Evolutionary conservation across 2,113 vertebrate genomes (phyloP).

Genomic region (Peucedramus taeniatus): DNA sequence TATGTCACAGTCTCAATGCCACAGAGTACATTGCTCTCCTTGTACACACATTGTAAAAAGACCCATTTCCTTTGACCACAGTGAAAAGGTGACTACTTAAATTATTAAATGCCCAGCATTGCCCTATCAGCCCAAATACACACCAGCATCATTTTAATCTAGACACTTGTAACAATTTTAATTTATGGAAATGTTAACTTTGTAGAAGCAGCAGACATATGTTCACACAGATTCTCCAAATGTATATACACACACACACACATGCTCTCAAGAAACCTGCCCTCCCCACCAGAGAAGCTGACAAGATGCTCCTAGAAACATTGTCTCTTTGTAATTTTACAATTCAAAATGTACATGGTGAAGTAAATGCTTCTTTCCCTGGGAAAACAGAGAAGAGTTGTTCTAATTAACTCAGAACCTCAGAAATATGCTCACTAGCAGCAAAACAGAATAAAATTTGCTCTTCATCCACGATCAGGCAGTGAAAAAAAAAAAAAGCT

Average conservation of each 20-base stretch:
- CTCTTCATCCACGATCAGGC: background rate
- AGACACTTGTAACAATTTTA: fast-evolving
- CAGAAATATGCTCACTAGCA: background rate
- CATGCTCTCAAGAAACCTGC: background rate
- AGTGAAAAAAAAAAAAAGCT: conserved; percentile 8
- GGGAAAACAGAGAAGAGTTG: background rate
- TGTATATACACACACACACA: fast-evolving
- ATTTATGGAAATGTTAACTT: background rate
- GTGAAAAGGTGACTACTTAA: background rate
- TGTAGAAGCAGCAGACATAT: background rate
- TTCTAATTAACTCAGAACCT: background rate
- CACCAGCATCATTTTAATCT: background rate
- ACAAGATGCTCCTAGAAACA: background rate
- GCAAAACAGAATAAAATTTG: conserved; percentile 8
- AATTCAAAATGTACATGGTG: background rate
- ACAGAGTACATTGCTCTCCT: background rate
- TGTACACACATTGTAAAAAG: fast-evolving
- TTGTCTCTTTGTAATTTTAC: background rate
- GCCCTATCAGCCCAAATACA: background rate
- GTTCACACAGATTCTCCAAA: background rate
- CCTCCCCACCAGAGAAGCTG: background rate
- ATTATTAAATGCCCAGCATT: background rate
- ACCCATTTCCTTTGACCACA: background rate
- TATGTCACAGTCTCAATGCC: background rate
- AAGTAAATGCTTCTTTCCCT: background rate